These are phyloP conservation scores for Sebastes iracundus DNA, from an alignment of 2,797 vertebrate genomes.

Conservation along the genomic window DNA sequence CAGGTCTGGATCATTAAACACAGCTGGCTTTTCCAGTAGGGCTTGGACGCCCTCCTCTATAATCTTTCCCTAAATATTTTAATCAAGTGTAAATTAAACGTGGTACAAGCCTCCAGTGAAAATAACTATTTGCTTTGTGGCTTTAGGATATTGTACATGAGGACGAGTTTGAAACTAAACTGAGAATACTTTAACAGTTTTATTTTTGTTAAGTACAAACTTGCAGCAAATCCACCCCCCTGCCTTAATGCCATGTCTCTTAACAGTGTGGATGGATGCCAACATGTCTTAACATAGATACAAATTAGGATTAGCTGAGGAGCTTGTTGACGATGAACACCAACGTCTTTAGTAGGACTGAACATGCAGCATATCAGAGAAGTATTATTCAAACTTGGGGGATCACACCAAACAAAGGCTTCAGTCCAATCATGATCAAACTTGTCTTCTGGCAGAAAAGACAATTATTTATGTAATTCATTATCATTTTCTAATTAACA, in stretches of 20 bases:
- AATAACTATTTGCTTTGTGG: background rate
- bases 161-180: background rate
- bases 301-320: background rate
- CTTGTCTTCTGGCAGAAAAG: background rate
- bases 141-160: background rate
- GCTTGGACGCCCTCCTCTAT: background rate
- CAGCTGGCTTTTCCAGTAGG: background rate
- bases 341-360: background rate
- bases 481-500: conserved; percentile 5
- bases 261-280: background rate
- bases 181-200: background rate
- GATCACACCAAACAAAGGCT: background rate
- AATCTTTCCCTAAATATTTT: background rate
- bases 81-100: background rate
- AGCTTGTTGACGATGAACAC: background rate
- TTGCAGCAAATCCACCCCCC: background rate
- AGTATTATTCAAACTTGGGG: background rate
- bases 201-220: background rate
- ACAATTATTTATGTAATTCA: background rate
- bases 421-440: conserved; percentile 1
- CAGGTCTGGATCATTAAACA: background rate
- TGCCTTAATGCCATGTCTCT: background rate
- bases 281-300: background rate
- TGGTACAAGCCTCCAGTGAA: background rate
- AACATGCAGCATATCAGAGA: background rate